These are phyloP conservation scores for Conomelus anceps DNA, from an alignment of 2,888 invertebrate genomes.

Conservation along the genomic window DNA sequence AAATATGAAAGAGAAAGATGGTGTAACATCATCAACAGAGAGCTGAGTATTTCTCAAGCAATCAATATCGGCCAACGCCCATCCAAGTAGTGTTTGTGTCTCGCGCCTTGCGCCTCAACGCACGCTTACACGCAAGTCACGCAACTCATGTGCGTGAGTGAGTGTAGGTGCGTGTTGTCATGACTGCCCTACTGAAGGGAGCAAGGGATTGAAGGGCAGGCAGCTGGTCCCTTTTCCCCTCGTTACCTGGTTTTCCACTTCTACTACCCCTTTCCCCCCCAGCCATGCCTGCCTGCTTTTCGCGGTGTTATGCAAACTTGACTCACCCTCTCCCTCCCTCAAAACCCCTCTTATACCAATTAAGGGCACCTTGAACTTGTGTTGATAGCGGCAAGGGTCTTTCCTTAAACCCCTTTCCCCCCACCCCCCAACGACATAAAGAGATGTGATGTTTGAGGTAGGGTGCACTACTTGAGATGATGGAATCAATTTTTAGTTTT, in stretches of 20 bases:
- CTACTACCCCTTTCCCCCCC: no score
- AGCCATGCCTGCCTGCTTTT: not conserved
- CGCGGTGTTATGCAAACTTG: not conserved
- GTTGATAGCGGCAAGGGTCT: not conserved
- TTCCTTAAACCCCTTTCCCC: not conserved
- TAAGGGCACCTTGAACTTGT: not conserved
- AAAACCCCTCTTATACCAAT: no score
- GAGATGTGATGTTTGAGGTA: not conserved
- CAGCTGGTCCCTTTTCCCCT: not conserved
- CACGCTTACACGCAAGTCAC: not conserved
- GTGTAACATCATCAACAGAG: no score
- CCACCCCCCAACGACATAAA: not conserved
- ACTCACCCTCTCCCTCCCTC: not conserved
- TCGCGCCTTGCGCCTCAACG: not conserved
- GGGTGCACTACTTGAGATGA: not conserved
- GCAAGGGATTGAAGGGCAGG: not conserved
- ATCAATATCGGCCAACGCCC: slow-evolving; percentile 6
- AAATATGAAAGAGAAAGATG: no score
- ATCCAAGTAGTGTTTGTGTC: not conserved
- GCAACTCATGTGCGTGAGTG: not conserved
- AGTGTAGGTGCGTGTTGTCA: not conserved
- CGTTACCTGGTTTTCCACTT: not conserved
- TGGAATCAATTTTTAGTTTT: no score
- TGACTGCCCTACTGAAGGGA: not conserved
- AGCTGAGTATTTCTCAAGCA: not conserved